A percentile compares a stretch with the other conserved stretches of the same genome.
Conservation (phyloP, 2,797 vertebrate genomes). For the Cirrhinus mrigala region DNA sequence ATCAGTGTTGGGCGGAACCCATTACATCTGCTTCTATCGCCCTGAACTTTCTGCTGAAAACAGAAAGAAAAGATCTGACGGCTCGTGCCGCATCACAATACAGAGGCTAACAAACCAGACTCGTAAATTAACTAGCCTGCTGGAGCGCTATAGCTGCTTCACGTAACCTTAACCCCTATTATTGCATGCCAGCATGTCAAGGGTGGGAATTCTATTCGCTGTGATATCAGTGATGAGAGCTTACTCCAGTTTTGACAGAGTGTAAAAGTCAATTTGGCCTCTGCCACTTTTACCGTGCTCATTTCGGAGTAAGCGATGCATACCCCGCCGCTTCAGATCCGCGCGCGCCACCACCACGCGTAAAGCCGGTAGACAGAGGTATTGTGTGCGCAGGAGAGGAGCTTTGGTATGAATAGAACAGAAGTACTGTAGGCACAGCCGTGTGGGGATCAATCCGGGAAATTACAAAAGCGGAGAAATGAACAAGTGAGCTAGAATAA, state of each 20-base stretch:
- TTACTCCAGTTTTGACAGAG: slow-evolving; percentile 63
- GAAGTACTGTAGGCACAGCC: slow-evolving; percentile 60
- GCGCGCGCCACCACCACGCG: slow-evolving; percentile 23
- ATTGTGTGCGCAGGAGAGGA: slow-evolving; percentile 54
- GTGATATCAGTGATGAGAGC: slow-evolving; percentile 73
- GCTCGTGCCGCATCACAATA: slow-evolving; percentile 61
- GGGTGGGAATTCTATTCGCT: slow-evolving; percentile 77
- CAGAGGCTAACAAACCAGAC: slow-evolving; percentile 66
- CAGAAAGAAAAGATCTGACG: slow-evolving; percentile 59
- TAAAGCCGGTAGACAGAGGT: slow-evolving; percentile 41
- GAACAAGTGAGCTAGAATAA: slow-evolving; percentile 68
- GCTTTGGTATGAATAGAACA: slow-evolving; percentile 59
- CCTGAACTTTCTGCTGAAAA: slow-evolving; percentile 59
- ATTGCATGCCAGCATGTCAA: slow-evolving; percentile 75
- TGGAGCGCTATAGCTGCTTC: slow-evolving; percentile 75
- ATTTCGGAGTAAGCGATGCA: slow-evolving; percentile 47
- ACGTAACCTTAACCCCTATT: slow-evolving; percentile 76
- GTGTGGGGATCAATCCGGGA: slow-evolving; percentile 63
- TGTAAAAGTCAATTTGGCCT: slow-evolving; percentile 59
- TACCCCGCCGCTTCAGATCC: slow-evolving; percentile 39
- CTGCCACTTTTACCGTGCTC: slow-evolving; percentile 35
- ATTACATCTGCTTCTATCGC: slow-evolving; percentile 57
- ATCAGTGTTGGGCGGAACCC: slow-evolving; percentile 59
- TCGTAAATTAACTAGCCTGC: slow-evolving; percentile 78
- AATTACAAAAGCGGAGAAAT: slow-evolving; percentile 64